These are phyloP conservation scores for Galemys pyrenaicus DNA, from an alignment of 2,113 vertebrate genomes.

Conservation along the genomic window DNA sequence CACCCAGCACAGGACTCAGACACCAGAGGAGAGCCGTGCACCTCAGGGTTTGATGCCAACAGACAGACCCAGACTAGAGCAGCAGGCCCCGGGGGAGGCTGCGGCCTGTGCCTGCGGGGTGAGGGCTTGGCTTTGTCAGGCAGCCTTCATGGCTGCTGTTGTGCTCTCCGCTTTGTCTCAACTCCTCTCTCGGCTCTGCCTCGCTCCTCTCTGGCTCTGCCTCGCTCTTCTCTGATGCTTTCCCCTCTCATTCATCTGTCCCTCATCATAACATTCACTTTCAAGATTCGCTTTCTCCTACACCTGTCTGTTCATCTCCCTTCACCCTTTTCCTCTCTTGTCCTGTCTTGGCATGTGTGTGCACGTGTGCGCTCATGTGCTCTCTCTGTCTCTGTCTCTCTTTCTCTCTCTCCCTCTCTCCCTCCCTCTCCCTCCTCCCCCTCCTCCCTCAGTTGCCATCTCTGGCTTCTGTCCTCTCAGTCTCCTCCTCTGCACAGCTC, in stretches of 20 bases:
- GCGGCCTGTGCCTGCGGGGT: neutral
- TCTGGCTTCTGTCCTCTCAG: neutral
- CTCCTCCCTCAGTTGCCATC: neutral
- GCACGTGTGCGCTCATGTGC: no score
- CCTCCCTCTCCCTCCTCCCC: neutral
- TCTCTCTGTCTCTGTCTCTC: no score
- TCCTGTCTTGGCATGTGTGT: fast-evolving
- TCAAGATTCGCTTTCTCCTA: neutral
- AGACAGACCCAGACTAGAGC: neutral
- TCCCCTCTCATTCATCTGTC: neutral
- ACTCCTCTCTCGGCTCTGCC: neutral
- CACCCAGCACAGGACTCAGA: fast-evolving
- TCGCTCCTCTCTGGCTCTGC: neutral
- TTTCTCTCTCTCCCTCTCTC: no score
- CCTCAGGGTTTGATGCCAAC: fast-evolving
- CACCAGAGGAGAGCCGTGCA: fast-evolving
- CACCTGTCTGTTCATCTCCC: neutral
- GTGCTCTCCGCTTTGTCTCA: neutral
- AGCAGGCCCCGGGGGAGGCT: neutral
- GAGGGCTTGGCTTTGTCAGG: neutral
- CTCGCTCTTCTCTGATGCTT: neutral
- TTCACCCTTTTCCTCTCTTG: no score
- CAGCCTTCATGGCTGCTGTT: no score
- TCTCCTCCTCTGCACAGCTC: neutral
- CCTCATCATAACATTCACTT: neutral